Base-by-base conservation (phyloP, 2,888 invertebrate genomes). In the Epinotia ramella region DNA sequence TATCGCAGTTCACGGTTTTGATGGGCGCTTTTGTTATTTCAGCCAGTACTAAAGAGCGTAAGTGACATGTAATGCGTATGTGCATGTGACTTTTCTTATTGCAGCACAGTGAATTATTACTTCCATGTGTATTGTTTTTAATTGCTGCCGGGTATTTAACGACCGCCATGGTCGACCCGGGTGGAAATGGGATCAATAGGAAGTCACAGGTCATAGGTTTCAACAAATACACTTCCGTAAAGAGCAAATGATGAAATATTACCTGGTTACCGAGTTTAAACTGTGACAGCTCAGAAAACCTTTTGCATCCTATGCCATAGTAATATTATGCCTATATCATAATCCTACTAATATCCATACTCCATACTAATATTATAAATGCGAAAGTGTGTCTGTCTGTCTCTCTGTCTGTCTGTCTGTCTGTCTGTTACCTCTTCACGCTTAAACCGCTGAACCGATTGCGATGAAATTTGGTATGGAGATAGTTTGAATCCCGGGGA, bases 1-100 rank as follows among this genome's bases (percentile, higher is more conserved):
- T 92, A 91, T 90, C 86, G 85, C 88, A 40, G 40, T 40, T 40
- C 40, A 86, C 83, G 89, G 84, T 78, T 79, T 78, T 77, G 79
- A 79, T 79, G 78, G 65, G 40, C 33, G 64, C 18, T 73, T 60
- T 60, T 73, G 59, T 66, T 67, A 62, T 33, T 16, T 2, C 2
- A 24, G 3, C 7, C n/a, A 53, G 16, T n/a, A n/a, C 5, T n/a
- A 33, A 62, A 62, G 33, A 1, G 33, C 33, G 3, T 33, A 62
- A 62, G 16, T n/a, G 33, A 33, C 33, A 16, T 33, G 6, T 7
- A 28, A 16, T 16, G 33, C 16, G 0, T 33, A 33, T 62, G 24
- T 6, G 40, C 33, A 18, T 53, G 57, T 57, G 67, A 18, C 67
- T 40, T 56, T 20, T 56, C 4, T 28, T 18, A 3, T 40, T 40